phyloP scores from a whole-genome alignment of 2,113 vertebrate genomes.

The Dryoscopus gambensis region DNA sequence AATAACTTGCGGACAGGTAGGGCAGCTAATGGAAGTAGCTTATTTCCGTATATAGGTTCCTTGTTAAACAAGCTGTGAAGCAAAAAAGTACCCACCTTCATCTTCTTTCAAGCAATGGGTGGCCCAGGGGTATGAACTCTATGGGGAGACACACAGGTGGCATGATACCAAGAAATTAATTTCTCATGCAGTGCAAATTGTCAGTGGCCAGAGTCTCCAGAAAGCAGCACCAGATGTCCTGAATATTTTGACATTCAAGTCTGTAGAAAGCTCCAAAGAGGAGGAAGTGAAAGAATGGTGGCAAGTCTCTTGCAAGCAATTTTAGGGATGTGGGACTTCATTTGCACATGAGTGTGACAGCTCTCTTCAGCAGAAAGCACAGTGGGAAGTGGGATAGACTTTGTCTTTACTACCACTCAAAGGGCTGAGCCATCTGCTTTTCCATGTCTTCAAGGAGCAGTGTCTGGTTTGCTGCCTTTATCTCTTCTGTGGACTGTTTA shows the following conservation, averaged over 20 bases:
- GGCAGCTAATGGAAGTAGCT: neutral
- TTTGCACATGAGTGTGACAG: neutral
- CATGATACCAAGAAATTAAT: neutral
- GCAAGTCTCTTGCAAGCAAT: neutral
- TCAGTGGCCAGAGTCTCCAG: neutral
- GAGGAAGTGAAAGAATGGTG: neutral
- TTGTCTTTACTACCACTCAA: neutral
- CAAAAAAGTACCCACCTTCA: neutral
- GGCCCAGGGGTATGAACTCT: neutral
- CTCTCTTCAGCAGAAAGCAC: neutral
- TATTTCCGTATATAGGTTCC: neutral
- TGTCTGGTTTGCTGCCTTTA: neutral
- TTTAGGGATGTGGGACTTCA: conserved; percentile 1
- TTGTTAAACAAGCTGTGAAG: neutral
- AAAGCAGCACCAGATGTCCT: neutral
- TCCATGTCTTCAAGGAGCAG: neutral
- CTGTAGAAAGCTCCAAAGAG: neutral
- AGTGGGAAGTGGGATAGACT: neutral
- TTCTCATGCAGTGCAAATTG: neutral
- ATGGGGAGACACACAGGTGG: neutral
- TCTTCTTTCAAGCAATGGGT: neutral
- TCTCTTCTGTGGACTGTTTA: neutral
- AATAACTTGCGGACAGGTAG: neutral
- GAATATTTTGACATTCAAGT: neutral
- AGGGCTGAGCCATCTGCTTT: neutral